Evolutionary conservation across 2,797 vertebrate genomes (phyloP).

Genomic region (Lates japonicus): DNA sequence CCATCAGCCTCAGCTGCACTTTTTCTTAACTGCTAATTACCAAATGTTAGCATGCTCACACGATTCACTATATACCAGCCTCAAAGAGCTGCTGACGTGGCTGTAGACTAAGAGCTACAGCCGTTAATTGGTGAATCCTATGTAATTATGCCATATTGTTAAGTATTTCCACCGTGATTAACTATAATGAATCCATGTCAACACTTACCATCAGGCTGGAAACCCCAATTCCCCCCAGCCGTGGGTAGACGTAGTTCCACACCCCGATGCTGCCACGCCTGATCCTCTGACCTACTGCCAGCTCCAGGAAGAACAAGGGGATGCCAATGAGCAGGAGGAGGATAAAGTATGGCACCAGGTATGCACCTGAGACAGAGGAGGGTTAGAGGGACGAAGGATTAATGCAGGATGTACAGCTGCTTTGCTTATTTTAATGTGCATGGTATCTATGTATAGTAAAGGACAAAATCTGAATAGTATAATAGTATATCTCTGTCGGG

Average conservation of each 20-base stretch:
- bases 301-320: constrained; percentile 97
- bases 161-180: neutral
- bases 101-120: neutral
- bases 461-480: constrained; percentile 28
- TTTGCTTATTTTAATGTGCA: constrained; percentile 7
- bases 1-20: neutral
- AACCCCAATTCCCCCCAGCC: constrained; percentile 95
- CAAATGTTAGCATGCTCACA: neutral
- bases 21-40: neutral
- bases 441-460: neutral
- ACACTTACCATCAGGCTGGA: constrained; percentile 94
- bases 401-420: neutral
- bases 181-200: neutral
- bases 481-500: constrained; percentile 21
- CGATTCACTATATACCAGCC: neutral
- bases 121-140: neutral
- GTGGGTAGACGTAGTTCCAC: constrained; percentile 98
- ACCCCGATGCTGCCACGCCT: constrained; percentile 97
- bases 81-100: neutral
- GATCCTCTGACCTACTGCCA: constrained; percentile 97
- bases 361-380: constrained; percentile 88
- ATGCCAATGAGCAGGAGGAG: constrained; percentile 97
- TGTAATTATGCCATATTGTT: neutral
- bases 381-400: constrained; percentile 3
- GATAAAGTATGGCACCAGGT: constrained; percentile 96